Evolutionary conservation across 2,888 invertebrate species (phyloP).

Genomic region (Lepidonotus clava): DNA sequence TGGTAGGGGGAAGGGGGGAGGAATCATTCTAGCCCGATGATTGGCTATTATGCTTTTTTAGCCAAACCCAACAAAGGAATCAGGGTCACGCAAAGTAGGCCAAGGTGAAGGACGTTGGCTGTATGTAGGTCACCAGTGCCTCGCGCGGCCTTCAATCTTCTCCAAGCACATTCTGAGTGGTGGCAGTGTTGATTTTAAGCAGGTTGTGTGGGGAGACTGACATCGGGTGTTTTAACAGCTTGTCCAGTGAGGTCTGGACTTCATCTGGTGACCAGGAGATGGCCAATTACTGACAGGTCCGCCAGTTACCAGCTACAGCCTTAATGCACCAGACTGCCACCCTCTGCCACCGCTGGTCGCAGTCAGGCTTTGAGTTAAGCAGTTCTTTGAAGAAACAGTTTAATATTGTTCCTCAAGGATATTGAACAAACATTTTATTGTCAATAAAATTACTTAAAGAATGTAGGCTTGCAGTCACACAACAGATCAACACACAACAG

Average conservation of each 20-base stretch:
- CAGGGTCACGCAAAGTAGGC: constrained; percentile 36
- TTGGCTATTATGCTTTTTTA: constrained; percentile 51
- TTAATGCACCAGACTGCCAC: neutral
- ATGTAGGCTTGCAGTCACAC: no score
- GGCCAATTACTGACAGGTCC: neutral
- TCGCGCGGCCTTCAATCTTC: neutral
- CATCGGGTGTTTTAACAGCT: neutral
- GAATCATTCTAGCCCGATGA: constrained; percentile 37
- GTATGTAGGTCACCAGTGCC: constrained; percentile 29
- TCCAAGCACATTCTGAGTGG: no score
- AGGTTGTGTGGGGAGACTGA: neutral
- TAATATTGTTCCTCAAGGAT: no score
- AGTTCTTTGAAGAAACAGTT: no score
- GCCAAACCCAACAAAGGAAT: constrained; percentile 36
- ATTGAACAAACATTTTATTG: no score
- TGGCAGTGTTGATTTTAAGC: no score
- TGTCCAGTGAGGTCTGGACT: neutral
- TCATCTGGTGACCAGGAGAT: constrained; percentile 8
- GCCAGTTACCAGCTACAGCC: neutral
- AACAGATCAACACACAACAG: no score
- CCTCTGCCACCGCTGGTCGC: no score
- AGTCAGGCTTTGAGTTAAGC: no score
- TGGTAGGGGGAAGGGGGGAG: neutral
- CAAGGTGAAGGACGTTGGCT: constrained; percentile 1
- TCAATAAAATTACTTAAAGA: no score